Conservation (phyloP, 64 coral and sea anemone genomes). For the Cladopsammia gracilis region DNA sequence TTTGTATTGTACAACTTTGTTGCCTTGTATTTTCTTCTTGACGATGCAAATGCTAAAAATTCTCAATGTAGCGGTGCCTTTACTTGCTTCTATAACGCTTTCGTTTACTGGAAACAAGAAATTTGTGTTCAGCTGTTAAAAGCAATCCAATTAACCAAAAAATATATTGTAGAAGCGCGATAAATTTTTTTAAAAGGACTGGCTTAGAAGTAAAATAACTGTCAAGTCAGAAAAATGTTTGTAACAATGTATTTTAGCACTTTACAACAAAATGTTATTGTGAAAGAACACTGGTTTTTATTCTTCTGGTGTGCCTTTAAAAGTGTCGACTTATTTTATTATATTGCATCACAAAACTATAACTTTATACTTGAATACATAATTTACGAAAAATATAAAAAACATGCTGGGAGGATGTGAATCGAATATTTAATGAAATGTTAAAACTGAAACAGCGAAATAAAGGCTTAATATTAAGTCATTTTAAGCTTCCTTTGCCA, state of each 20-base stretch:
- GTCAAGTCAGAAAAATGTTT: too few species aligned
- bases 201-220: too few species aligned
- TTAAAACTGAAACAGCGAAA: not conserved
- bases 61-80: not conserved
- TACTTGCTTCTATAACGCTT: not conserved
- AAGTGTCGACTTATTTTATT: not conserved
- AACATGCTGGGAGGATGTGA: not conserved
- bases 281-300: not conserved
- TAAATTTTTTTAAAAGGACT: too few species aligned
- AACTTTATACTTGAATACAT: not conserved
- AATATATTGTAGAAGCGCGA: too few species aligned
- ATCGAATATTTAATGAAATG: constrained; percentile 9
- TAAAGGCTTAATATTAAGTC: not conserved
- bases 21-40: not conserved
- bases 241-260: not conserved
- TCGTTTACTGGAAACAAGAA: not conserved
- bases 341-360: too few species aligned
- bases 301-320: not conserved
- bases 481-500: constrained; percentile 1
- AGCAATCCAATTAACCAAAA: not conserved
- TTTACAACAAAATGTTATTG: not conserved
- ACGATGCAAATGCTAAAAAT: not conserved
- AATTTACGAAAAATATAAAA: not conserved
- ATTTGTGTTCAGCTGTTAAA: not conserved
- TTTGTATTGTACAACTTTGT: too few species aligned